Conservation (phyloP, 2,888 invertebrate genomes). For the Mesodorylaimus sp. region DNA sequence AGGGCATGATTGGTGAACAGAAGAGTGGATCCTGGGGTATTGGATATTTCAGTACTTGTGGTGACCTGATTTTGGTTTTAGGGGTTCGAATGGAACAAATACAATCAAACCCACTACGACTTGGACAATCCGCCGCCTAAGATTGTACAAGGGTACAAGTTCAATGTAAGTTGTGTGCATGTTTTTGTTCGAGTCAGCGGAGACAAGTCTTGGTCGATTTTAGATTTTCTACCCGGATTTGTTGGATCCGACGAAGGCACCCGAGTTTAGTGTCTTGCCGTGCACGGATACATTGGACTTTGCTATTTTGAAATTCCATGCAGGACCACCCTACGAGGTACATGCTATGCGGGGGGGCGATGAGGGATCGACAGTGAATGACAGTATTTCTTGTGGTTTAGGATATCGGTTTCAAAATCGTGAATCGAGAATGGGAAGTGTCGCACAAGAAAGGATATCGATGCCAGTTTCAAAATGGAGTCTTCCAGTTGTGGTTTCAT, state of each 20-base stretch:
- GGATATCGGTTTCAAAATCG: conserved; percentile 94
- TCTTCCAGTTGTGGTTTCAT: conserved; percentile 98
- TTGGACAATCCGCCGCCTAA: conserved; percentile 99
- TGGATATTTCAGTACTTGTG: too few species aligned
- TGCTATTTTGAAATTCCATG: conserved; percentile 75
- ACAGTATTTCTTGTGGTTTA: conserved; percentile 15
- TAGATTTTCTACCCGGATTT: conserved; percentile 94
- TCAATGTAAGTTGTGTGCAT: conserved; percentile 50
- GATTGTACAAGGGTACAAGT: conserved; percentile 98
- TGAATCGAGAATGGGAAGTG: conserved; percentile 97
- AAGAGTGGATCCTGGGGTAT: too few species aligned
- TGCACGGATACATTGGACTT: conserved; percentile 65
- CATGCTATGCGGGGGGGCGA: not conserved
- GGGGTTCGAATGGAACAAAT: conserved; percentile 99
- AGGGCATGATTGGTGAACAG: too few species aligned
- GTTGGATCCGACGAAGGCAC: conserved; percentile 75
- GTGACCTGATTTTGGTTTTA: too few species aligned
- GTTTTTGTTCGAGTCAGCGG: too few species aligned
- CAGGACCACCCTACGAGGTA: conserved; percentile 93
- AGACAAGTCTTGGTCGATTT: too few species aligned
- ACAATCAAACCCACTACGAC: conserved; percentile 99
- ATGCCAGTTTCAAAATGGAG: conserved; percentile 98
- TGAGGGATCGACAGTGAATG: not conserved
- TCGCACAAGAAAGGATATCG: conserved; percentile 92
- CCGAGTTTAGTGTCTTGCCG: conserved; percentile 60